These are phyloP conservation scores for Pongo abelii DNA, from an alignment of 2,113 vertebrate genomes.

Conservation along the genomic window DNA sequence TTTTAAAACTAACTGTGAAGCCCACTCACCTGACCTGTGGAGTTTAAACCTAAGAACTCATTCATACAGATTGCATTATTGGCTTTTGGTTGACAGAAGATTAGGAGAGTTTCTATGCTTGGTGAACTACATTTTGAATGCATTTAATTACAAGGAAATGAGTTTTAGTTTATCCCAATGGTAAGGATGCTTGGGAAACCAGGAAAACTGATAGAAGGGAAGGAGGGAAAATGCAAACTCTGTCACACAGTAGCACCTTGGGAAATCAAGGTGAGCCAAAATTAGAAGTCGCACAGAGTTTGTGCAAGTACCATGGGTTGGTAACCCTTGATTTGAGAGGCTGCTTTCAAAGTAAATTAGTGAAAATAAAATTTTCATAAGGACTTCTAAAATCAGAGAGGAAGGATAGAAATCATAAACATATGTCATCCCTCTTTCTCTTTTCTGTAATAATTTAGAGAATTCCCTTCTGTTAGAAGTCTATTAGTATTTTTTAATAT, in stretches of 20 bases:
- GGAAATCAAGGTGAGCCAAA: constrained; percentile 65
- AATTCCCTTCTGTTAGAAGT: not conserved
- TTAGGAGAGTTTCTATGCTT: constrained; percentile 53
- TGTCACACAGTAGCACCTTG: constrained; percentile 44
- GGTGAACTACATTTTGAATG: constrained; percentile 43
- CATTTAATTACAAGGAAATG: constrained; percentile 63
- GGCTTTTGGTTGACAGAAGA: constrained; percentile 50
- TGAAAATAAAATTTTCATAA: constrained; percentile 38
- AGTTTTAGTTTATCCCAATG: constrained; percentile 44
- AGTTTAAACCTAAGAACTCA: constrained; percentile 36
- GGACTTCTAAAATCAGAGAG: constrained; percentile 46
- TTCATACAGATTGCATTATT: not conserved
- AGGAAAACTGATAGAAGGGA: constrained; percentile 35
- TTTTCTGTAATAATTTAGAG: not conserved
- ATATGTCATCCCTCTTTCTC: not conserved
- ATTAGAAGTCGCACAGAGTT: constrained; percentile 1
- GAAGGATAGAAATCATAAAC: not conserved
- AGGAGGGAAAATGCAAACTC: constrained; percentile 45
- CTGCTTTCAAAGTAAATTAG: constrained; percentile 32
- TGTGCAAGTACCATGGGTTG: not conserved
- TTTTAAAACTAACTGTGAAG: constrained; percentile 43
- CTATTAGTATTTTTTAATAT: not conserved
- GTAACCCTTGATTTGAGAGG: constrained; percentile 49
- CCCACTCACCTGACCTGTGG: constrained; percentile 24
- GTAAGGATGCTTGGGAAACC: constrained; percentile 48